Percentiles rank a stretch among this genome's conserved stretches.
Conservation (phyloP, 2,888 invertebrate species). For the Oxyteleia sp. region DNA sequence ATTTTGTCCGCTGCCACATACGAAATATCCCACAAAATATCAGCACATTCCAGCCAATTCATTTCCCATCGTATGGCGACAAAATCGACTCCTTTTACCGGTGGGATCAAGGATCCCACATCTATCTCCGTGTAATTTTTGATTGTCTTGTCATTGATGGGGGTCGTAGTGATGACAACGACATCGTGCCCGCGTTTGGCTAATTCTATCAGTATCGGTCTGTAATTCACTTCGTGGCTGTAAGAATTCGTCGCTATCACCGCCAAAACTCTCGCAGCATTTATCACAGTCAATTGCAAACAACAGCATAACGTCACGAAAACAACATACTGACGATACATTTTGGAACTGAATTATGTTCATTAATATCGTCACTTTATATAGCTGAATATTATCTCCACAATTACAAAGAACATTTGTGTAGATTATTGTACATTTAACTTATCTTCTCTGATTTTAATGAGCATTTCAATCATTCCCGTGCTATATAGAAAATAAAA, state of each 20-base stretch:
- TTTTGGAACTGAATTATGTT: conserved; percentile 33
- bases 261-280: conserved; percentile 86
- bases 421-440: conserved; percentile 2
- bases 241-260: conserved; percentile 87
- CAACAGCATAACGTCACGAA: not conserved
- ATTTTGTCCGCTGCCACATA: conserved; percentile 25
- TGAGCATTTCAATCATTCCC: not conserved
- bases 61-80: not conserved
- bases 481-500: not conserved
- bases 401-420: not conserved
- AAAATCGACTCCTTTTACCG: not conserved
- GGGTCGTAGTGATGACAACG: conserved; percentile 87
- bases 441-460: conserved; percentile 1
- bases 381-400: conserved; percentile 32
- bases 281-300: not conserved
- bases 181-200: conserved; percentile 88
- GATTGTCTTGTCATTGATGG: conserved; percentile 84
- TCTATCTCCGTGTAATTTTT: conserved; percentile 87
- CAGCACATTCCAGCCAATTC: conserved; percentile 9
- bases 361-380: conserved; percentile 7
- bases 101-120: conserved; percentile 75
- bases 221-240: conserved; percentile 88
- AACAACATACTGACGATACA: not conserved
- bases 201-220: conserved; percentile 87
- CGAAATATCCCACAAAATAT: not conserved